Conservation (phyloP, 1,140 invertebrate genomes). For the Ctenoplectra terminalis region DNA sequence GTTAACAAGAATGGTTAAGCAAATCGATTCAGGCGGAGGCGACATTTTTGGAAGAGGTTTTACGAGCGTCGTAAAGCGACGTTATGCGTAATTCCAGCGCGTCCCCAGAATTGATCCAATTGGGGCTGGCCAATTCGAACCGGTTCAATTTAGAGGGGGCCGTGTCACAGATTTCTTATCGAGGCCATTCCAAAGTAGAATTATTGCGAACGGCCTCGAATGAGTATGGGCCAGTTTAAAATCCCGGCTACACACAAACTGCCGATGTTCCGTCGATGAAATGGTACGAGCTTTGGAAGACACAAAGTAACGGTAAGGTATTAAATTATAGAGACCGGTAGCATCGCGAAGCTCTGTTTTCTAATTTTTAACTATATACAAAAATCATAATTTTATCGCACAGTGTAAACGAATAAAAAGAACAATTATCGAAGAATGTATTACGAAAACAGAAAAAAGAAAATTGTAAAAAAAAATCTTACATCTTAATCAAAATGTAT, state of each 20-base stretch:
- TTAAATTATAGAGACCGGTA: too few species aligned
- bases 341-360: too few species aligned
- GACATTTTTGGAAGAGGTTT: conserved; percentile 41
- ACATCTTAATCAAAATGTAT: too few species aligned
- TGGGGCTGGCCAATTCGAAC: conserved; percentile 32
- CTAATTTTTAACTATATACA: too few species aligned
- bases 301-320: too few species aligned
- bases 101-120: conserved; percentile 48
- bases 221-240: not conserved
- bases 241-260: not conserved
- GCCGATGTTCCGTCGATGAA: not conserved
- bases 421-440: too few species aligned
- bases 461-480: too few species aligned
- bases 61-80: conserved; percentile 43
- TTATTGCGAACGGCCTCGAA: conserved; percentile 25
- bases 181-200: conserved; percentile 10
- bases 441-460: too few species aligned
- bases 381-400: too few species aligned
- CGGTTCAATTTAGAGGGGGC: conserved; percentile 27
- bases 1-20: conserved; percentile 14
- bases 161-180: conserved; percentile 39
- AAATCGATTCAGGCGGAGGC: conserved; percentile 22
- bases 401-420: too few species aligned
- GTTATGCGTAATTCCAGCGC: conserved; percentile 47
- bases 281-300: too few species aligned